Evolutionary conservation across 2,113 vertebrate genomes (phyloP).

Genomic region (Corvus moneduloides): DNA sequence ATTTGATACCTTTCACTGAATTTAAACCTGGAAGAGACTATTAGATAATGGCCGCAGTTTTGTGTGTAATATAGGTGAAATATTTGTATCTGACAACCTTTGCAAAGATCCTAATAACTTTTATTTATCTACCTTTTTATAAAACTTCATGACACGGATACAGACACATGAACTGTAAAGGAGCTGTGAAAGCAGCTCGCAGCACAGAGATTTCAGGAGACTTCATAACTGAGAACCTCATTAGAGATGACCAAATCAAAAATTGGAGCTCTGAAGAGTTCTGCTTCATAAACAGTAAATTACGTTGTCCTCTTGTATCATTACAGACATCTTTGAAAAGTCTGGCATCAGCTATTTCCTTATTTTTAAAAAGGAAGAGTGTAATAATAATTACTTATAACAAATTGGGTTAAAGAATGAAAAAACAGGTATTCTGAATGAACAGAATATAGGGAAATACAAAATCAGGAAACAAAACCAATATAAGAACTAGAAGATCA

Average conservation of each 20-base stretch:
- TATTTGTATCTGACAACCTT: background rate
- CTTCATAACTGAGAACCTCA: background rate
- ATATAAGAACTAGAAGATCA: background rate
- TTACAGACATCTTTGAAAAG: background rate
- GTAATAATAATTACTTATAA: background rate
- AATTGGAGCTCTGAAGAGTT: background rate
- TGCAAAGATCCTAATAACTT: background rate
- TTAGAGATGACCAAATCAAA: background rate
- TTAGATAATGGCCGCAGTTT: background rate
- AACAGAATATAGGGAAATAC: background rate
- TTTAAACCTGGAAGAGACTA: background rate
- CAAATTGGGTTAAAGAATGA: background rate
- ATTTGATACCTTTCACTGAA: background rate
- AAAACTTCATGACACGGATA: background rate
- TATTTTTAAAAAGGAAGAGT: background rate
- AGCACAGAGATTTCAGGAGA: background rate
- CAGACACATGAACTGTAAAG: background rate
- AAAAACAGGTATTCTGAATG: background rate
- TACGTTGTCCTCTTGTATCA: background rate
- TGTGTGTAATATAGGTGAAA: background rate
- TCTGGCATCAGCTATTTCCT: background rate
- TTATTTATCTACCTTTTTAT: background rate
- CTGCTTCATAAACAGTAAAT: background rate
- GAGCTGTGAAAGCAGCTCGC: background rate
- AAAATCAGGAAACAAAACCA: background rate